phyloP scores from a whole-genome alignment of 2,888 invertebrate species.

The Agrilus mali region DNA sequence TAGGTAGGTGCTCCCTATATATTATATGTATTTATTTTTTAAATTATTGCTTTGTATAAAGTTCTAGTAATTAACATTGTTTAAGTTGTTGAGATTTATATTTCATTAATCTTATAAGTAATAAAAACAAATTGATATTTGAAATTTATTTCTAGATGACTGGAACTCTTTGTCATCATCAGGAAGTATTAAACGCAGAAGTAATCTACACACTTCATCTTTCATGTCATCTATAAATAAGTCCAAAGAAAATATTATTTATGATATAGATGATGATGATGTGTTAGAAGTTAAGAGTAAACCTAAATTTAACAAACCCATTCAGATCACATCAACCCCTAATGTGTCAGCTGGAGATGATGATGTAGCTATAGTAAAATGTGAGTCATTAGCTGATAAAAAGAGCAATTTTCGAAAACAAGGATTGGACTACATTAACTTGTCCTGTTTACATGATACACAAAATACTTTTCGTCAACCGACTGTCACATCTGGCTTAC shows the following conservation, averaged over 20 bases:
- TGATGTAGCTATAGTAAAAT: constrained; percentile 23
- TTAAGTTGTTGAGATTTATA: too few species aligned
- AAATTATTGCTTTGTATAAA: too few species aligned
- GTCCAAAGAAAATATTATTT: constrained; percentile 10
- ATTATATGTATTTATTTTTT: too few species aligned
- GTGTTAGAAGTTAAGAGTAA: constrained; percentile 9
- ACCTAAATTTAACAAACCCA: constrained; percentile 1
- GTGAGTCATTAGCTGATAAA: constrained; percentile 18
- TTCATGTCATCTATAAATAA: too few species aligned
- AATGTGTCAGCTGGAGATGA: constrained; percentile 17
- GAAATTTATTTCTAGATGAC: constrained; percentile 12
- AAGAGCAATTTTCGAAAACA: constrained; percentile 16
- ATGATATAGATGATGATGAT: constrained; percentile 17
- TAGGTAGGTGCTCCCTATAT: too few species aligned
- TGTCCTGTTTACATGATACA: constrained; percentile 5
- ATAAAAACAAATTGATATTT: too few species aligned
- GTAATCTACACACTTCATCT: constrained; percentile 1
- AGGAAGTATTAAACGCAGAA: constrained; percentile 4
- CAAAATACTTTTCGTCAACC: constrained; percentile 1
- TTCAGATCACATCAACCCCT: constrained; percentile 16
- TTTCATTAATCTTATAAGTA: too few species aligned
- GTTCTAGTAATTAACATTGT: too few species aligned
- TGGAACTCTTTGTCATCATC: constrained; percentile 8
- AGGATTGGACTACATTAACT: constrained; percentile 17
- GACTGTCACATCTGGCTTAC: neutral